These are phyloP conservation scores for Clarias pachynema DNA, from an alignment of 2,797 vertebrate species.

Conservation along the genomic window DNA sequence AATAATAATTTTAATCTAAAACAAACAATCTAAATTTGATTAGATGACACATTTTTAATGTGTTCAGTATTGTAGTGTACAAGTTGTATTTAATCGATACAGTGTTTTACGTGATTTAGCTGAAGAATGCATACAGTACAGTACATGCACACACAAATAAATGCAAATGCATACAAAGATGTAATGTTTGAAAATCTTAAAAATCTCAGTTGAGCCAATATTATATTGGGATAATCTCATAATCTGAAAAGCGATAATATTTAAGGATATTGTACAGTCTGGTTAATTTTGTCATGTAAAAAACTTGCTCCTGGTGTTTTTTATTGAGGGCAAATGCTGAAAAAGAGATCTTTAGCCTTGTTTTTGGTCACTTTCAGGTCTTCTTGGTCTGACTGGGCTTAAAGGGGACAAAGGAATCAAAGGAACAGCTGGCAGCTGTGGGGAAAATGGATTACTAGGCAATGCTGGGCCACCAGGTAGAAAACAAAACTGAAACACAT, in stretches of 20 bases:
- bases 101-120: background rate
- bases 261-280: background rate
- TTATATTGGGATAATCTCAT: background rate
- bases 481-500: background rate
- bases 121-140: background rate
- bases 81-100: background rate
- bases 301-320: background rate
- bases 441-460: constrained; percentile 64
- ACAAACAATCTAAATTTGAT: too few species aligned
- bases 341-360: background rate
- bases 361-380: constrained; percentile 58
- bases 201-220: background rate
- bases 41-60: too few species aligned
- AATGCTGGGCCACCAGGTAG: constrained; percentile 65
- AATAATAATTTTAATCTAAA: too few species aligned
- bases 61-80: too few species aligned
- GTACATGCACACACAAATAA: background rate
- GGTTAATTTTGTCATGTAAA: background rate
- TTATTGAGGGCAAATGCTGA: background rate
- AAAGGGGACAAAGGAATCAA: constrained; percentile 63
- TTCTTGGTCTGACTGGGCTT: constrained; percentile 55
- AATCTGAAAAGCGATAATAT: background rate
- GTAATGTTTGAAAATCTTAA: background rate
- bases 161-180: background rate
- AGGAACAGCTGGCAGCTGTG: constrained; percentile 60